phyloP scores from a whole-genome alignment of 2,888 invertebrate genomes.

The Lomographa bimaculata region DNA sequence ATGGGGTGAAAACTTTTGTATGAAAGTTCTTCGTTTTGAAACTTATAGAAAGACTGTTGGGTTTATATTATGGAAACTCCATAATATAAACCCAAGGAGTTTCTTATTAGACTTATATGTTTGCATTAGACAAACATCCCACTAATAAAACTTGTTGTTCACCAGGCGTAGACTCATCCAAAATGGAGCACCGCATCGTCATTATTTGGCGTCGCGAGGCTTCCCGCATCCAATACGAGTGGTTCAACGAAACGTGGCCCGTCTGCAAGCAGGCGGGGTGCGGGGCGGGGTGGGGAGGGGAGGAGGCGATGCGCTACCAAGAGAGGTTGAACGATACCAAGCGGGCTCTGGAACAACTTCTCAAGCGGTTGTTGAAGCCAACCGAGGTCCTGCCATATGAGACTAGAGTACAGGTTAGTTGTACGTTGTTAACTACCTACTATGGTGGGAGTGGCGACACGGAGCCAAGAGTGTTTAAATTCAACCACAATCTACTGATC shows the following conservation, averaged over 20 bases:
- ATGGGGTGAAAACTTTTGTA: too few relatives aligned
- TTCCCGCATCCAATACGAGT: constrained; percentile 95
- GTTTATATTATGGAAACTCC: too few relatives aligned
- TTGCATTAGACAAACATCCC: too few relatives aligned
- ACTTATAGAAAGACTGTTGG: too few relatives aligned
- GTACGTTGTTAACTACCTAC: background rate
- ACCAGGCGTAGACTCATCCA: constrained; percentile 72
- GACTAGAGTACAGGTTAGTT: constrained; percentile 88
- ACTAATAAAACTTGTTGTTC: too few relatives aligned
- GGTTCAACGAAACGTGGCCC: constrained; percentile 90
- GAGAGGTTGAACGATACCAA: constrained; percentile 87
- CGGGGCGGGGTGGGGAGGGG: constrained; percentile 49
- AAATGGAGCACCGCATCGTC: constrained; percentile 89
- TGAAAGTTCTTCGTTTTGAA: too few relatives aligned
- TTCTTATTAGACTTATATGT: too few relatives aligned
- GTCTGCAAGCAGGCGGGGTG: constrained; percentile 73
- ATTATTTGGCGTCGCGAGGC: constrained; percentile 95
- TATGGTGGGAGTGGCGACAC: too few relatives aligned
- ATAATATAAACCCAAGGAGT: too few relatives aligned
- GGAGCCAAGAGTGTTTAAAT: too few relatives aligned
- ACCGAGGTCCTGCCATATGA: constrained; percentile 91
- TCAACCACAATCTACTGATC: too few relatives aligned
- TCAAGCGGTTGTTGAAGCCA: constrained; percentile 88
- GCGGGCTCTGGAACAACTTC: constrained; percentile 87
- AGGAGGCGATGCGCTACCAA: constrained; percentile 62